Percentiles rank a stretch among this genome's conserved stretches.
phyloP scores from a whole-genome alignment of 1,140 invertebrate genomes.

The Orussus abietinus region DNA sequence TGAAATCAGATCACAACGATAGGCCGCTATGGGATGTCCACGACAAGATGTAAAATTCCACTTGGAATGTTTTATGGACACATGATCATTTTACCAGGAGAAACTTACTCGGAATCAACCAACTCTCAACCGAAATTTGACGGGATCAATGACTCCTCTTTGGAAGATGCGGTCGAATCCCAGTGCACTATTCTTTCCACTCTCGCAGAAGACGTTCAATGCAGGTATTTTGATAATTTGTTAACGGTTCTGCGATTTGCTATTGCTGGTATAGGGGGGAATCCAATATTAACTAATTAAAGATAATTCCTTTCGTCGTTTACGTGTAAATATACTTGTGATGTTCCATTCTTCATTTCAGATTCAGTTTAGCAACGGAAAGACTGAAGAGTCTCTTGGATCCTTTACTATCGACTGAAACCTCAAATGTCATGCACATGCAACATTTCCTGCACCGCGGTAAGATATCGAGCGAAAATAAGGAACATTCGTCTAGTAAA shows the following conservation, averaged over 20 bases:
- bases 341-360: constrained; percentile 21
- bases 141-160: constrained; percentile 36
- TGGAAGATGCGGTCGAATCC: constrained; percentile 52
- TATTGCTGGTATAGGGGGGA: too few species aligned
- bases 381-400: constrained; percentile 73
- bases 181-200: constrained; percentile 58
- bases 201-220: constrained; percentile 75
- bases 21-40: constrained; percentile 85
- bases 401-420: constrained; percentile 70
- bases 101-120: constrained; percentile 57
- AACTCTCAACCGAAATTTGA: constrained; percentile 35
- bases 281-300: too few species aligned
- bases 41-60: constrained; percentile 83
- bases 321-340: too few species aligned
- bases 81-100: constrained; percentile 70
- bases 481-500: constrained; percentile 62
- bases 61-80: constrained; percentile 91
- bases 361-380: constrained; percentile 76
- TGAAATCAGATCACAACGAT: constrained; percentile 73
- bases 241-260: too few species aligned
- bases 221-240: constrained; percentile 57
- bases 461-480: constrained; percentile 57
- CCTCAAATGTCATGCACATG: constrained; percentile 75
- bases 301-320: too few species aligned
- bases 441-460: constrained; percentile 66